phyloP scores from a whole-genome alignment of 1,140 invertebrate genomes.

The Drosophila sp. region DNA sequence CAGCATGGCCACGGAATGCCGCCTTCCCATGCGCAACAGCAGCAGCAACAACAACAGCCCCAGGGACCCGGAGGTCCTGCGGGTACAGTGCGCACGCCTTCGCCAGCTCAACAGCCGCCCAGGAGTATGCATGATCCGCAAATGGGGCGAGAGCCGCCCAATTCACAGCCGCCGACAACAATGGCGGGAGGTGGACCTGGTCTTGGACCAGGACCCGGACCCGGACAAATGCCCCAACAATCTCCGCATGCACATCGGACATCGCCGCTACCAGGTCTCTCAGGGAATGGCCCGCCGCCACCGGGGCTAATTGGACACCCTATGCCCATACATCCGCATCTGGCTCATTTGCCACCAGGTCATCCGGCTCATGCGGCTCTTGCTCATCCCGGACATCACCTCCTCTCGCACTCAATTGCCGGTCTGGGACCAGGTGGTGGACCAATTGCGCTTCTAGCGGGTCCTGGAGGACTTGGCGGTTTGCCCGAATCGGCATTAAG shows the following conservation, averaged over 20 bases:
- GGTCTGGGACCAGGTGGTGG: constrained; percentile 73
- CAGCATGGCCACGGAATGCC: constrained; percentile 62
- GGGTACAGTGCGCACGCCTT: constrained; percentile 78
- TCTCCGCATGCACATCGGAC: constrained; percentile 76
- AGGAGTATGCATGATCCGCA: constrained; percentile 64
- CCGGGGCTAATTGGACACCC: constrained; percentile 74
- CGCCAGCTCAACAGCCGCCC: constrained; percentile 74
- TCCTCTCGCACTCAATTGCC: constrained; percentile 75
- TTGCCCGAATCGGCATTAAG: constrained; percentile 73
- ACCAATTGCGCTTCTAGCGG: constrained; percentile 71
- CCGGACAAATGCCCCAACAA: constrained; percentile 47
- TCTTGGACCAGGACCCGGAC: constrained; percentile 30
- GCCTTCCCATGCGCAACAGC: constrained; percentile 76
- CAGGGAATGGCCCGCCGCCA: constrained; percentile 61
- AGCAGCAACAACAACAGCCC: constrained; percentile 75
- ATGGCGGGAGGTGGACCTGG: constrained; percentile 47
- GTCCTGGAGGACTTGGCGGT: constrained; percentile 72
- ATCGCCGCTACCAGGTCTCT: constrained; percentile 70
- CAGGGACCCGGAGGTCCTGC: constrained; percentile 81
- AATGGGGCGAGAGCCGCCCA: constrained; percentile 60
- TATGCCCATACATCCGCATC: constrained; percentile 78
- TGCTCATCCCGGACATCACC: constrained; percentile 73
- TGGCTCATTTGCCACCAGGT: constrained; percentile 76
- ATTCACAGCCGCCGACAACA: constrained; percentile 62
- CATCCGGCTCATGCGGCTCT: constrained; percentile 78